These are phyloP conservation scores for Orius insidiosus DNA, from an alignment of 1,140 invertebrate species.

Conservation along the genomic window DNA sequence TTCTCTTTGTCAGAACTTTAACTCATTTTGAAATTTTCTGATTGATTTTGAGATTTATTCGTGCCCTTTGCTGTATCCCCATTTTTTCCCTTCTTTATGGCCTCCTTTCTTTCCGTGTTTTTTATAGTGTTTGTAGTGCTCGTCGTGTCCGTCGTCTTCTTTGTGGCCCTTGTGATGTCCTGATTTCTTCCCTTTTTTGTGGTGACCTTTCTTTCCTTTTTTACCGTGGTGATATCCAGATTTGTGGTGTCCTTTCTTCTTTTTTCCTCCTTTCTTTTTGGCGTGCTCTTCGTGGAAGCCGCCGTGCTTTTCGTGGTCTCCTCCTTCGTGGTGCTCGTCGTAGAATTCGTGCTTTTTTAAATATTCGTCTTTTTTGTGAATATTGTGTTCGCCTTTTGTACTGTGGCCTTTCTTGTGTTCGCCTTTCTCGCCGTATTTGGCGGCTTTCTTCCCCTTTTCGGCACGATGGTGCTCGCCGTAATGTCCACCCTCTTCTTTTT, in stretches of 20 bases:
- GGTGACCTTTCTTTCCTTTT: slow-evolving; percentile 37
- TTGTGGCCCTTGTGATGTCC: slow-evolving; percentile 37
- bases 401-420: slow-evolving; percentile 50
- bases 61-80: slow-evolving; percentile 12
- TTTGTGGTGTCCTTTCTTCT: slow-evolving; percentile 30
- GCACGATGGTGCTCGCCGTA: slow-evolving; percentile 25
- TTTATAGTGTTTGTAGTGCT: slow-evolving; percentile 30
- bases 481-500: slow-evolving; percentile 26
- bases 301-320: slow-evolving; percentile 42
- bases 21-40: too few relatives aligned
- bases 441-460: slow-evolving; percentile 26
- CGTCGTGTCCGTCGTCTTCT: slow-evolving; percentile 31
- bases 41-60: too few relatives aligned
- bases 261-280: slow-evolving; percentile 29
- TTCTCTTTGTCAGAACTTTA: too few relatives aligned
- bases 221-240: slow-evolving; percentile 30
- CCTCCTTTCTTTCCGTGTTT: slow-evolving; percentile 30
- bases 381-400: slow-evolving; percentile 50
- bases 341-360: slow-evolving; percentile 55
- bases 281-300: slow-evolving; percentile 36
- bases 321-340: slow-evolving; percentile 47
- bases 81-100: slow-evolving; percentile 35
- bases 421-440: slow-evolving; percentile 37
- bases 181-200: slow-evolving; percentile 35
- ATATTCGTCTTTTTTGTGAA: slow-evolving; percentile 55